These are phyloP conservation scores for Porites evermanni DNA, from an alignment of 92 coral and sea anemone genomes.

Conservation along the genomic window DNA sequence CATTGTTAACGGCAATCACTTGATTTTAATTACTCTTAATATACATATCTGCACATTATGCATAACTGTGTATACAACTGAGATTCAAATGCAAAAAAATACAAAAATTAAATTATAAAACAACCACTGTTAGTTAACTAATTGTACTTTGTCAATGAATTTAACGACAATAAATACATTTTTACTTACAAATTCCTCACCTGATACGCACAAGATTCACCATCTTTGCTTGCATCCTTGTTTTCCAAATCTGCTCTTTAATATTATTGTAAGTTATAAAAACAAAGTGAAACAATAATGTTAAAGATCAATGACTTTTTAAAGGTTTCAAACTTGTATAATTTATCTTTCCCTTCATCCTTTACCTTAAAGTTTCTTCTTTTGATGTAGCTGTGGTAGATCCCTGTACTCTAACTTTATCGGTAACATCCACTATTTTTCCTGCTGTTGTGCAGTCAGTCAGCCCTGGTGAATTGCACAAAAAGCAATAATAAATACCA, in stretches of 20 bases:
- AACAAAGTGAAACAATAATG: too few relatives aligned
- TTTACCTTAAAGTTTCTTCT: not conserved
- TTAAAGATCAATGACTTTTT: too few relatives aligned
- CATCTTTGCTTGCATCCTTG: not conserved
- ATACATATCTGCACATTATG: too few relatives aligned
- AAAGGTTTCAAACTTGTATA: not conserved
- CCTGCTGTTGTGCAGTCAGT: constrained; percentile 72
- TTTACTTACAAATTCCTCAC: not conserved
- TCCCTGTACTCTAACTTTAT: constrained; percentile 48
- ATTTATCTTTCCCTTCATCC: not conserved
- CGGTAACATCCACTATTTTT: constrained; percentile 59
- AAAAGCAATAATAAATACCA: not conserved
- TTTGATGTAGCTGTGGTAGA: not conserved
- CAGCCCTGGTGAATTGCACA: constrained; percentile 60
- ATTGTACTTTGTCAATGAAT: too few relatives aligned
- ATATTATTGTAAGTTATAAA: too few relatives aligned
- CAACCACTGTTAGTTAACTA: too few relatives aligned
- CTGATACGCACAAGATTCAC: constrained; percentile 13
- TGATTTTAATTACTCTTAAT: too few relatives aligned
- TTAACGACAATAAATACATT: too few relatives aligned
- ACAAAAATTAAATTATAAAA: too few relatives aligned
- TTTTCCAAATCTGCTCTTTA: not conserved
- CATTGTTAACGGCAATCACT: too few relatives aligned
- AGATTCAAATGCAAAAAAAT: too few relatives aligned
- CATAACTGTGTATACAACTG: too few relatives aligned